These are phyloP conservation scores for Cygnus olor DNA, from an alignment of 2,797 vertebrate species.

Conservation along the genomic window DNA sequence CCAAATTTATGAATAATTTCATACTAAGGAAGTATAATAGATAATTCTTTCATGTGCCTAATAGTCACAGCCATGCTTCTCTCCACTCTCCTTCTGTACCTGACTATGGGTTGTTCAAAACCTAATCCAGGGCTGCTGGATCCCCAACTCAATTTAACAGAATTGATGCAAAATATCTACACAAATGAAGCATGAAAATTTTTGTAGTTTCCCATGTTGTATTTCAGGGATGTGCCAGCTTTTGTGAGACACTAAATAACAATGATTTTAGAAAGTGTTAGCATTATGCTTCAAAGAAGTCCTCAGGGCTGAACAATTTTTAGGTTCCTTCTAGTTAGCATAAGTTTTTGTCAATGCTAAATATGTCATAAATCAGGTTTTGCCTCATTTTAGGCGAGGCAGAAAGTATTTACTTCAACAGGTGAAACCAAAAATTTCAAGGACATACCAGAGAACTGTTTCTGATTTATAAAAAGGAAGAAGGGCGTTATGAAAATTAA, in stretches of 20 bases:
- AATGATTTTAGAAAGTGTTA: neutral
- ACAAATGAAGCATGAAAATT: neutral
- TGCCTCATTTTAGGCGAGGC: neutral
- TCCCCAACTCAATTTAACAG: neutral
- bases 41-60: neutral
- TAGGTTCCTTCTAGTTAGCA: neutral
- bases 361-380: neutral
- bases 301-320: neutral
- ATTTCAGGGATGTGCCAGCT: neutral
- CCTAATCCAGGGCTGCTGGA: neutral
- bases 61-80: neutral
- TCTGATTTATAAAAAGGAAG: neutral
- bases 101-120: neutral
- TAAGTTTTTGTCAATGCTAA: neutral
- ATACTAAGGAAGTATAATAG: neutral
- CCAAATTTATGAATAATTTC: neutral
- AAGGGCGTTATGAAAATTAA: neutral
- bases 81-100: neutral
- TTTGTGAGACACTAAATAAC: neutral
- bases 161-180: neutral
- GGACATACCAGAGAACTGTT: neutral
- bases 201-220: neutral
- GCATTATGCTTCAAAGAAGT: neutral
- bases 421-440: neutral
- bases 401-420: neutral